Evolutionary conservation across 2,888 invertebrate genomes (phyloP).

Genomic region (Andrena fulva): DNA sequence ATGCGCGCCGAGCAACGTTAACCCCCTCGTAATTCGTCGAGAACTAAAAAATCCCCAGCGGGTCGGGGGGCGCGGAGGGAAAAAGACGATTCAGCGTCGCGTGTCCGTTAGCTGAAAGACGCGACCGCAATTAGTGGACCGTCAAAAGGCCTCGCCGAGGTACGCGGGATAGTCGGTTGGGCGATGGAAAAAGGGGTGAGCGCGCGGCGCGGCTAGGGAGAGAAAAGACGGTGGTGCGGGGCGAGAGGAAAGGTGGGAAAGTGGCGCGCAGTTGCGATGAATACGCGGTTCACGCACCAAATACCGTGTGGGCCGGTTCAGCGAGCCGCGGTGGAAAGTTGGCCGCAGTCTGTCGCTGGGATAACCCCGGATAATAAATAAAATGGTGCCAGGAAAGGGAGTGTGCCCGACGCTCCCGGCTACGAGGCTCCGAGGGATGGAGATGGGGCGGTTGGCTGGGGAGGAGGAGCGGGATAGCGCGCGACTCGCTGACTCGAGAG

Average conservation of each 20-base stretch:
- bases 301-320: conserved; percentile 66
- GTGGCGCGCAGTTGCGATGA: conserved; percentile 66
- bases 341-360: conserved; percentile 57
- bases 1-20: conserved; percentile 1
- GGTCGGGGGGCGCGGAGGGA: not conserved
- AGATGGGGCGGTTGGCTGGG: conserved; percentile 1
- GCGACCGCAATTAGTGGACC: conserved; percentile 74
- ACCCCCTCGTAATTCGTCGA: not conserved
- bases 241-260: conserved; percentile 2
- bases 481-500: conserved; percentile 63
- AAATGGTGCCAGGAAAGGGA: conserved; percentile 64
- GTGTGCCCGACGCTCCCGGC: conserved; percentile 48
- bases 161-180: conserved; percentile 12
- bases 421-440: not conserved
- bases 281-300: conserved; percentile 79
- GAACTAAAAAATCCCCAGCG: not conserved
- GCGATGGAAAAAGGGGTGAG: not conserved
- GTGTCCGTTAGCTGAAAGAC: conserved; percentile 42
- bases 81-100: conserved; percentile 42
- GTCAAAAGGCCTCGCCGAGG: conserved; percentile 65
- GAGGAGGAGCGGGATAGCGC: conserved; percentile 19
- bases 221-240: not conserved
- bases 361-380: conserved; percentile 76
- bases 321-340: conserved; percentile 64
- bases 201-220: not conserved